Evolutionary conservation across 2,888 invertebrate genomes (phyloP), one percentile per base, ranked within the genome.

Genomic region (Azorinus chamasolen): DNA sequence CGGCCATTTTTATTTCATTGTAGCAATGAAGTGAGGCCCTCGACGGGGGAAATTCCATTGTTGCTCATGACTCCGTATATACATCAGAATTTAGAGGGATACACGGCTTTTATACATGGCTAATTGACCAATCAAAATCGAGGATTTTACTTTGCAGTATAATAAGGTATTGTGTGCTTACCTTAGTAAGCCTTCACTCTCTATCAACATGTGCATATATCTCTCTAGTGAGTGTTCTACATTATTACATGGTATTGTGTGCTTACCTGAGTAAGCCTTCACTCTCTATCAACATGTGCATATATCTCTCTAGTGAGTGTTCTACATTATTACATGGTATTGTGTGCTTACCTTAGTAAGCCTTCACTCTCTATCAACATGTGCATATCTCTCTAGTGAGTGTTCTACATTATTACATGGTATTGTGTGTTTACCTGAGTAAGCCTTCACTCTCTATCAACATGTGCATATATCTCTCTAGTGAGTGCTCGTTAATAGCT

Each of bases 401-500:
- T 96, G 95, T 92, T 99, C 99, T n/a, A n/a, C n/a, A n/a, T n/a
- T n/a, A n/a, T n/a, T n/a, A n/a, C n/a, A n/a, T n/a, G n/a, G n/a
- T n/a, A n/a, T n/a, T n/a, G n/a, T 45, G 20, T 8, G 14, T 50
- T 8, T 73, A 89, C 90, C 94, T 93, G 50, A 97, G 92, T 39
- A 95, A 93, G 37, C 94, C 94, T 18, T 88, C 87, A 91, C 96
- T 96, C 81, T 95, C 95, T 48, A 97, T 93, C 94, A 97, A 95
- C 88, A 95, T 96, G 85, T 96, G 95, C 85, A 97, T 94, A 93
- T 97, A 93, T 66, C 93, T 84, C 84, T 97, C 97, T 51, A 99
- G 94, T 0, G 97, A 97, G 87, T 96, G 95, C 92, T 99, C 99
- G 94, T 99, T 99, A 25, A 99, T 94, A 3, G 97, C 95, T 20